These are phyloP conservation scores for Tachina grossa DNA, from an alignment of 2,888 invertebrate species.

Conservation along the genomic window DNA sequence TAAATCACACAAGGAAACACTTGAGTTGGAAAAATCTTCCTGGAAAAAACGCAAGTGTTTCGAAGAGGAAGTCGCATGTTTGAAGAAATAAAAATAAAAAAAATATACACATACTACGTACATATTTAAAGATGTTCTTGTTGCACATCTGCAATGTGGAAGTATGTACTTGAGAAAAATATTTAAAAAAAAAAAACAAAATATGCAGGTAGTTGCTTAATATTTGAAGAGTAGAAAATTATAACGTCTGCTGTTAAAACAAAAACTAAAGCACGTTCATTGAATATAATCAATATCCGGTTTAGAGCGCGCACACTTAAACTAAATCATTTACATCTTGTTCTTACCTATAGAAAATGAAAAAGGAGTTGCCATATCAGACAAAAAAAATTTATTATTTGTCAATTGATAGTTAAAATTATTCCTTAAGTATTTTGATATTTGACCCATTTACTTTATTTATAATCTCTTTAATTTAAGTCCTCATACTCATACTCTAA, in stretches of 20 bases:
- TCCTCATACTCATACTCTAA: too few relatives aligned
- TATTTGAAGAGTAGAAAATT: neutral
- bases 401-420: too few relatives aligned
- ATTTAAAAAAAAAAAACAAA: neutral
- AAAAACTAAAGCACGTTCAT: neutral
- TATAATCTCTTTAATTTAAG: too few relatives aligned
- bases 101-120: neutral
- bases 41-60: constrained; percentile 23
- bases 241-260: neutral
- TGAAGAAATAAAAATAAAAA: neutral
- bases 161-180: constrained; percentile 31
- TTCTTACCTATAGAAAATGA: too few relatives aligned
- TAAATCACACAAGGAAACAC: constrained; percentile 51
- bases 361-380: too few relatives aligned
- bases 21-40: constrained; percentile 33
- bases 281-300: constrained; percentile 35
- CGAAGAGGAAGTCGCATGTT: neutral
- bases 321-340: neutral
- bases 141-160: constrained; percentile 30
- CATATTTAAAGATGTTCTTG: constrained; percentile 25
- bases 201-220: constrained; percentile 52
- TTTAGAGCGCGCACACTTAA: neutral
- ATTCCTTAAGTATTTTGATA: too few relatives aligned
- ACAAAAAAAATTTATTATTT: too few relatives aligned
- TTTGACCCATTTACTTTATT: too few relatives aligned